A percentile compares a stretch with the other conserved stretches of the same genome.
phyloP scores from a whole-genome alignment of 2,113 vertebrate species.

The Chaetodon trifascialis region DNA sequence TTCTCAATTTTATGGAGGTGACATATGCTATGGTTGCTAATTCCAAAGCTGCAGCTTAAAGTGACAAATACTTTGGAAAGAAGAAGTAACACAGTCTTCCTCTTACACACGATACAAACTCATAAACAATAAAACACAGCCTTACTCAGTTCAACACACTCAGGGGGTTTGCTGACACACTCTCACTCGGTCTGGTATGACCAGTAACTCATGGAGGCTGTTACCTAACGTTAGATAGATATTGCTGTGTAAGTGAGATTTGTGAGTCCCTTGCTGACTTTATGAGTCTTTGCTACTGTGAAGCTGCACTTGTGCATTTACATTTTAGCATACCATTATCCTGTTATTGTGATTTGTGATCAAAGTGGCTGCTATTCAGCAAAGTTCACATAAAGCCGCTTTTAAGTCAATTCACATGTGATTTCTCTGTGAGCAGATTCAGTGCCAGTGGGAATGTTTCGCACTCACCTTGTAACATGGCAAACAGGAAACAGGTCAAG shows the following conservation, averaged over 20 bases:
- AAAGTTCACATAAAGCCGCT: not conserved
- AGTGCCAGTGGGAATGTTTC: not conserved
- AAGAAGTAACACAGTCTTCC: not conserved
- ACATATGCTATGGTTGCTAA: not conserved
- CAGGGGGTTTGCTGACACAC: too few relatives aligned
- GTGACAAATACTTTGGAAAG: not conserved
- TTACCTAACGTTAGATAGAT: not conserved
- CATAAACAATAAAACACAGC: not conserved
- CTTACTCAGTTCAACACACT: not conserved
- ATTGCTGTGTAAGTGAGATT: not conserved
- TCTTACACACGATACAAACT: not conserved
- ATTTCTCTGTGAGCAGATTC: constrained; percentile 9
- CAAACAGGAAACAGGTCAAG: constrained; percentile 51
- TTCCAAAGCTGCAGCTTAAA: not conserved
- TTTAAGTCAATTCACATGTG: not conserved
- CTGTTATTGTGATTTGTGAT: not conserved
- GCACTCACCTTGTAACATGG: constrained; percentile 64
- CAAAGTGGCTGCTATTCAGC: not conserved
- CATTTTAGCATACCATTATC: not conserved
- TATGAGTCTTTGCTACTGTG: not conserved
- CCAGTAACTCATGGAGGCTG: not conserved
- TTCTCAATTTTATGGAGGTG: not conserved
- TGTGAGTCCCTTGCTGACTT: not conserved
- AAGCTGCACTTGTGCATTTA: not conserved
- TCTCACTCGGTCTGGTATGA: not conserved